Evolutionary conservation across 2,797 vertebrate genomes (phyloP), one percentile per base, ranked within the genome.

Genomic region (Chrosomus eos): DNA sequence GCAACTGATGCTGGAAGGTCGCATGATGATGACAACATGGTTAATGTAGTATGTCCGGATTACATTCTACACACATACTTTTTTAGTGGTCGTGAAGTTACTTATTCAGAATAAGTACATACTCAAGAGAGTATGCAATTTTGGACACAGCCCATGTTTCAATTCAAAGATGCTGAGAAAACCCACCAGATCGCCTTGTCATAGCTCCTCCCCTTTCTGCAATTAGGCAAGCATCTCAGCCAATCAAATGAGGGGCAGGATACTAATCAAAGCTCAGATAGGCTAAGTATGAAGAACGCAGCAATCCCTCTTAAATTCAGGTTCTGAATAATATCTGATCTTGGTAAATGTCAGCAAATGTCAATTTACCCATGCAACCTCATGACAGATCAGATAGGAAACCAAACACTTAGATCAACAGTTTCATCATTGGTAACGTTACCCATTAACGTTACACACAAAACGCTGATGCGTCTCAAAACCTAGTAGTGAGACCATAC

Each of bases 361-460:
- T 48, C 10, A 82, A 45, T 45, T 23, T 48, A 40, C 45, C 70
- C 10, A 31, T 26, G 53, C 23, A 40, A n/a, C 36, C 23, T 77
- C 4, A 43, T 9, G 18, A 45, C 80, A 81, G 18, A 40, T 70
- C 67, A 62, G 68, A 82, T 62, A 73, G 36, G 28, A 82, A 82
- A 18, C 58, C 53, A 48, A 82, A 45, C 55, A 74, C 81, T 31
- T 7, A 51, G 13, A 28, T 48, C 55, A 73, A 64, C 28, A 51
- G 68, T 74, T 82, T 64, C 23, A 51, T n/a, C 67, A 72, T 21
- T 40, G 53, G 11, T 16, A 55, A 31, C 45, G 31, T 33, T 33
- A 33, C 31, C 31, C 31, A 33, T 33, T 33, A 33, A 33, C 74
- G 16, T 38, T 23, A 16, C 67, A 81, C 16, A 9, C 67, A 43